These are phyloP conservation scores for Grus americana DNA, from an alignment of 2,113 vertebrate genomes.

Conservation along the genomic window DNA sequence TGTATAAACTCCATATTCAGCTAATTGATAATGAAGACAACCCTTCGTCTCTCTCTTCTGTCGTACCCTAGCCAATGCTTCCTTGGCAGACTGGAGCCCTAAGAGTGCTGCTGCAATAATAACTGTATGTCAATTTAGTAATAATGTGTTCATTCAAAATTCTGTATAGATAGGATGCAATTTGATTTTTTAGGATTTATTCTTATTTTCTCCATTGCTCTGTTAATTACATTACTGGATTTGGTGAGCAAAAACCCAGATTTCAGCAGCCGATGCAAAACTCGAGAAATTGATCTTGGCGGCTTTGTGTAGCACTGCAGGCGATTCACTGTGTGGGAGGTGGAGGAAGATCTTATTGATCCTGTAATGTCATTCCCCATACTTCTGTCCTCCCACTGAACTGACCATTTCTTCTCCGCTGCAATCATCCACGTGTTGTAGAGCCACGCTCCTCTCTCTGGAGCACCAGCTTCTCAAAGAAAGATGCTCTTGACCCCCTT, in stretches of 20 bases:
- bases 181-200: not conserved
- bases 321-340: not conserved
- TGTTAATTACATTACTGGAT: slow-evolving; percentile 15
- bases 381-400: not conserved
- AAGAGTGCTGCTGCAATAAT: not conserved
- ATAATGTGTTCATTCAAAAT: not conserved
- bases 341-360: slow-evolving; percentile 17
- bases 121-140: not conserved
- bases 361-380: not conserved
- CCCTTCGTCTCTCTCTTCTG: not conserved
- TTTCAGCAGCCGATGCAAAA: not conserved
- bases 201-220: not conserved
- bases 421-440: not conserved
- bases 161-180: not conserved
- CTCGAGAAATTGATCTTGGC: not conserved
- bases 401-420: not conserved
- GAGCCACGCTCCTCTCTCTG: not conserved
- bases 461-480: not conserved
- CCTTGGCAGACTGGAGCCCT: not conserved
- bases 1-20: not conserved
- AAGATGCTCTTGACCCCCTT: not conserved
- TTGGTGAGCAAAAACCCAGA: not conserved
- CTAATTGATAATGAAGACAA: slow-evolving; percentile 30
- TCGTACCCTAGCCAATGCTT: not conserved
- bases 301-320: not conserved